Evolutionary conservation across 1,140 invertebrate species (phyloP).

Genomic region (Diploscapter pachys): DNA sequence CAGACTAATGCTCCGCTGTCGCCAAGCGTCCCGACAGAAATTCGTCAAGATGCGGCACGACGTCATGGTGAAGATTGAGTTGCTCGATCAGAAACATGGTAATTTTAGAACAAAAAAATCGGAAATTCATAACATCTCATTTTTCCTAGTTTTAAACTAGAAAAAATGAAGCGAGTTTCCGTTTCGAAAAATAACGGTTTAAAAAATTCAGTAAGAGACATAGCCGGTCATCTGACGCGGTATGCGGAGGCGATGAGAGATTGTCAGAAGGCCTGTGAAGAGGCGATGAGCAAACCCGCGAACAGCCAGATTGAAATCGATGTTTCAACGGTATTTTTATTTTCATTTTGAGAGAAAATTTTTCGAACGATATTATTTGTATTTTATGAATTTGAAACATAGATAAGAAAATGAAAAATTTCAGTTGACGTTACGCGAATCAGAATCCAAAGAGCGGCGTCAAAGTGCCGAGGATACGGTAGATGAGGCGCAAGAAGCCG

Average conservation of each 20-base stretch:
- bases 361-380: too few relatives aligned
- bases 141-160: not conserved
- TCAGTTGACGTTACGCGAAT: too few relatives aligned
- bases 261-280: constrained; percentile 68
- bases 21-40: constrained; percentile 82
- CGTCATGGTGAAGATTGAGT: constrained; percentile 90
- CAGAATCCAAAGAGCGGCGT: too few relatives aligned
- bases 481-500: too few relatives aligned
- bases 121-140: constrained; percentile 11
- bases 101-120: constrained; percentile 26
- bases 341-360: not conserved
- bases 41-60: constrained; percentile 89
- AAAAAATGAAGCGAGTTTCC: not conserved
- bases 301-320: constrained; percentile 88
- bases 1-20: constrained; percentile 75
- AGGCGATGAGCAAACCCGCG: constrained; percentile 70
- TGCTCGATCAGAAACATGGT: constrained; percentile 91
- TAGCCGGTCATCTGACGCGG: constrained; percentile 78
- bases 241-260: constrained; percentile 76
- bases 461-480: too few relatives aligned
- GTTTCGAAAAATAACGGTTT: constrained; percentile 20
- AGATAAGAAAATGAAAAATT: too few relatives aligned
- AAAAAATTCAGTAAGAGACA: constrained; percentile 72
- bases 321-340: constrained; percentile 22
- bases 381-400: too few relatives aligned